Evolutionary conservation across 1,140 invertebrate genomes (phyloP), one percentile per base, ranked within the genome.

Genomic region (Bombus sibiricus): DNA sequence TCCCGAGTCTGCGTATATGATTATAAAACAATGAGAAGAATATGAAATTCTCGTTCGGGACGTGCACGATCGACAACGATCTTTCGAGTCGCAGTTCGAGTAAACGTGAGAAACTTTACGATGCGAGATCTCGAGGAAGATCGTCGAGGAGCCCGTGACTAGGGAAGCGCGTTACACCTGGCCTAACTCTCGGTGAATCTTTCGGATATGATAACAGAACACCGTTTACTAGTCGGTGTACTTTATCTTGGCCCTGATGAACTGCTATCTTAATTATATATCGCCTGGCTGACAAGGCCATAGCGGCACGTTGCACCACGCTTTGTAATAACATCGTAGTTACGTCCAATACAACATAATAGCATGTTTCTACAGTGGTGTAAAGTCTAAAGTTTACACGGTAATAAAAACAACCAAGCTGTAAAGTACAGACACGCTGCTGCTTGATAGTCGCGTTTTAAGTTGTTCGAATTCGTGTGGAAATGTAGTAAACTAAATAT

Each of bases 251-350:
- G 78, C 39, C 78, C 81, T 79, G 89, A 85, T 78, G 79, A 83
- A 78, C 66, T 69, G 73, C 74, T 90, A 90, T 89, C 89, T 89
- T 90, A 90, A 90, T 90, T 90, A 78, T 86, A 80, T 85, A 89
- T 90, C 88, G 78, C 73, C 28, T 10, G 37, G 59, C 79, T 82
- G 76, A 69, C 88, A 69, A 83, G n/a, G 78, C 78, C 76, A 57
- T 79, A 68, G 74, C 64, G 1, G 64, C 41, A 86, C 41, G 22
- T 59, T 73, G 73, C 85, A 39, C 68, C 32, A 47, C 10, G 68
- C 78, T 72, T 32, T 43, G 57, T 59, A 59, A 85, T 66, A 71
- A 66, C 71, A 57, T 57, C 59, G 72, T 47, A 32, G 78, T 69
- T 34, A 71, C 13, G 66, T 77, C 9, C 66, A 77, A 57, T 25